These are phyloP conservation scores for Burhinus bistriatus DNA, from an alignment of 2,113 vertebrate genomes.

Conservation along the genomic window DNA sequence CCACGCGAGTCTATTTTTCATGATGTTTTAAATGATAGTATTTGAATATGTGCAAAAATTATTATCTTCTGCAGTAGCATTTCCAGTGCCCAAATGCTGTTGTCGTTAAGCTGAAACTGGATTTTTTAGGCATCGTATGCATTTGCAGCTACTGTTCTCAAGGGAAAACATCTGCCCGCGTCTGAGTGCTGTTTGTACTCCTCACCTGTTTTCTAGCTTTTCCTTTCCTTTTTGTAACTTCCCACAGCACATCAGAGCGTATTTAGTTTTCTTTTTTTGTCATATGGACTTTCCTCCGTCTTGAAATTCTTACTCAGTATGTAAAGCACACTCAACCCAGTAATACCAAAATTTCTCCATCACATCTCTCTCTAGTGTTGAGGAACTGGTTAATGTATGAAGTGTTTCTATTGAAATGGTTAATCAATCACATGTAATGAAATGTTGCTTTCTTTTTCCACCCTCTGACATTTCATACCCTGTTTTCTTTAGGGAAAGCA, in stretches of 20 bases:
- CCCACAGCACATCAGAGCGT: background rate
- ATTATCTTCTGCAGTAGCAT: background rate
- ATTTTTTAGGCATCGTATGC: background rate
- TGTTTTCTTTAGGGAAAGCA: background rate
- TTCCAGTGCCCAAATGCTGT: background rate
- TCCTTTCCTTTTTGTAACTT: background rate
- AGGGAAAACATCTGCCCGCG: background rate
- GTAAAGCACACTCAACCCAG: background rate
- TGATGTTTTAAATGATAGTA: background rate
- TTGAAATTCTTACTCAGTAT: background rate
- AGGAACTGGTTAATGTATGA: background rate
- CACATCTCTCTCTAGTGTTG: background rate
- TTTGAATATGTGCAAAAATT: background rate
- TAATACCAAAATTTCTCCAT: background rate
- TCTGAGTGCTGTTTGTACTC: background rate
- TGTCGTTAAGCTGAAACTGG: background rate
- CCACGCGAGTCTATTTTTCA: background rate
- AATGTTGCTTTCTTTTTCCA: background rate
- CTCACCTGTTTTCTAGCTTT: background rate
- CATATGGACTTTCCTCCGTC: background rate
- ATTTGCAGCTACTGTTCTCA: background rate
- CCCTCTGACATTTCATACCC: background rate
- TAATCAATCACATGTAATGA: background rate
- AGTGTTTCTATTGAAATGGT: background rate
- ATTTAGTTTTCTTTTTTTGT: background rate